Evolutionary conservation across 2,797 vertebrate species (phyloP), one percentile per base, ranked within the genome.

Genomic region (Bovichtus variegatus): DNA sequence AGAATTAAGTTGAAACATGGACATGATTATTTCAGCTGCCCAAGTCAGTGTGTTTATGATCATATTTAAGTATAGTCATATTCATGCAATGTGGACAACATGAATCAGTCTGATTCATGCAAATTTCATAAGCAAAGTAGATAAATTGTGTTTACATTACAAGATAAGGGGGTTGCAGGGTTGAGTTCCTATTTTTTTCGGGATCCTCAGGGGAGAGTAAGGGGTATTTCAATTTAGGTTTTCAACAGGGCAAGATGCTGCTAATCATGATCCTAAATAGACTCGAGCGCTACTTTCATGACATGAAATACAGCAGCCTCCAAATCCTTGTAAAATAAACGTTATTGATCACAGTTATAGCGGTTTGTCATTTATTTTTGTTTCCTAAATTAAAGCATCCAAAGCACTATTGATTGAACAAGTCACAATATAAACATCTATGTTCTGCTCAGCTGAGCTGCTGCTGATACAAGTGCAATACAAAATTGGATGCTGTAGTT

Each of bases 1-100:
- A 38, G 46, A 83, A 57, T 59, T 12, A 53, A 53, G 34, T 71
- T 13, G 29, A 66, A 74, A 66, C 40, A 53, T 23, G 23, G 62
- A 50, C 49, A 11, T 49, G 40, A 73, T 55, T 63, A 18, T 74
- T 29, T 64, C 21, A 68, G 50, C 21, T 61, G 46, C 19, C 2
- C 6, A 8, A 38, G 23, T 60, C 21, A 4, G 44, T 61, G 51
- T 67, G 23, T 57, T 54, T 41, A 16, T 43, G 2, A 11, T 9
- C 4, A 8, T 23, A 27, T 59, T 70, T 51, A 27, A 36, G n/a
- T 38, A 16, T 16, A 15, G 29, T 27, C 46, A 61, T 40, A 64
- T 49, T 58, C n/a, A 59, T 27, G 27, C 19, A 63, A 25, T 16
- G 74, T 43, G 5, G 15, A 40, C 25, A 5, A 18, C 72, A 12